Conservation (phyloP, 2,113 vertebrate genomes). For the Aplodontia rufa region DNA sequence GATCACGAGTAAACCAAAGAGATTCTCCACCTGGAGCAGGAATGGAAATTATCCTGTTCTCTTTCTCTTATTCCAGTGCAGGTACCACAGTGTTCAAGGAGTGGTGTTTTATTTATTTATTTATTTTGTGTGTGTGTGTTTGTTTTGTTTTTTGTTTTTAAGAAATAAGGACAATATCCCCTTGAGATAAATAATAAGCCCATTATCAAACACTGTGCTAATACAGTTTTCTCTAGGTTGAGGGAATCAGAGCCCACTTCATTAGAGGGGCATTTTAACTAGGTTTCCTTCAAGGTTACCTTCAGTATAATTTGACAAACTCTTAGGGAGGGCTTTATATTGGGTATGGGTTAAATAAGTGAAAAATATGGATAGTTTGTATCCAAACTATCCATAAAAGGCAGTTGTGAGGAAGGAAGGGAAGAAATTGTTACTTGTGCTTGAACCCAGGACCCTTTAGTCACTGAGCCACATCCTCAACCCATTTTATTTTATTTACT, state of each 20-base stretch:
- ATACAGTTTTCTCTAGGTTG: neutral
- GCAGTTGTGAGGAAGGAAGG: neutral
- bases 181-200: neutral
- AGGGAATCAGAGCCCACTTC: neutral
- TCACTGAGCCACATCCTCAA: too few relatives aligned
- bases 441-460: too few relatives aligned
- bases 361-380: neutral
- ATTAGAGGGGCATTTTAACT: neutral
- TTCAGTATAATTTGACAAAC: neutral
- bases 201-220: neutral
- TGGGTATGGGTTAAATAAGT: neutral
- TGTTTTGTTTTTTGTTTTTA: too few relatives aligned
- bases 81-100: neutral
- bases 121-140: too few relatives aligned
- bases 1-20: neutral
- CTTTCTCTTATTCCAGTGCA: neutral
- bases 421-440: neutral
- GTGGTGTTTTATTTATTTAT: too few relatives aligned
- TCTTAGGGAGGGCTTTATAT: neutral
- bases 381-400: too few relatives aligned
- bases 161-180: neutral
- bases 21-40: neutral
- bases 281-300: too few relatives aligned
- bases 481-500: too few relatives aligned
- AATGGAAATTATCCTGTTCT: neutral